phyloP scores from a whole-genome alignment of 2,797 vertebrate genomes.

The Babyrousa celebensis region DNA sequence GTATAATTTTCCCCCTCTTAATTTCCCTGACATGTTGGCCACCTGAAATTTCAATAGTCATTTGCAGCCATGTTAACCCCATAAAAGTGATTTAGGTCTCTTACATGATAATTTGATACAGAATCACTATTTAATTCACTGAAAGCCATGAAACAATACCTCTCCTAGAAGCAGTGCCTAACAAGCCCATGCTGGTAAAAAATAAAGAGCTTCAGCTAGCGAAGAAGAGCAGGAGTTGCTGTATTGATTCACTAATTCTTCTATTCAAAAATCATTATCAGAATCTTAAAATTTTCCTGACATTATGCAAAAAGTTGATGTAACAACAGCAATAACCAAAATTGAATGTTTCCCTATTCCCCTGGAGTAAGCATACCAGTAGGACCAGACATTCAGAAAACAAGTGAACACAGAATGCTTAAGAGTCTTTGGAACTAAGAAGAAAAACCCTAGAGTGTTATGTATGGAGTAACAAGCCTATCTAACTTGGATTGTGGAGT shows the following conservation, averaged over 20 bases:
- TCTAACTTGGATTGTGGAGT: not conserved
- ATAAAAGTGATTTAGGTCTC: not conserved
- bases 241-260: not conserved
- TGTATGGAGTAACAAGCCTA: not conserved
- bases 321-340: not conserved
- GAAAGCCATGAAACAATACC: not conserved
- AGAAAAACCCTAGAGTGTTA: not conserved
- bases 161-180: not conserved
- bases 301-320: not conserved
- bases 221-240: not conserved
- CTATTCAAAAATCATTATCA: constrained; percentile 16
- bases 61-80: not conserved
- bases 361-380: too few species aligned
- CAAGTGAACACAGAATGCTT: not conserved
- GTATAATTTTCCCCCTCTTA: not conserved
- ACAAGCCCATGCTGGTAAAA: not conserved
- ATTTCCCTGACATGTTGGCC: not conserved
- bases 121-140: not conserved
- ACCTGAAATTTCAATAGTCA: not conserved
- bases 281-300: not conserved
- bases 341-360: not conserved
- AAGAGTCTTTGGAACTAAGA: not conserved
- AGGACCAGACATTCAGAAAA: constrained; percentile 12
- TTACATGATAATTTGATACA: not conserved
- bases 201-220: not conserved